A percentile compares a stretch with the other conserved stretches of the same genome.
Conservation (phyloP, 2,113 vertebrate genomes). For the Aythya baeri region DNA sequence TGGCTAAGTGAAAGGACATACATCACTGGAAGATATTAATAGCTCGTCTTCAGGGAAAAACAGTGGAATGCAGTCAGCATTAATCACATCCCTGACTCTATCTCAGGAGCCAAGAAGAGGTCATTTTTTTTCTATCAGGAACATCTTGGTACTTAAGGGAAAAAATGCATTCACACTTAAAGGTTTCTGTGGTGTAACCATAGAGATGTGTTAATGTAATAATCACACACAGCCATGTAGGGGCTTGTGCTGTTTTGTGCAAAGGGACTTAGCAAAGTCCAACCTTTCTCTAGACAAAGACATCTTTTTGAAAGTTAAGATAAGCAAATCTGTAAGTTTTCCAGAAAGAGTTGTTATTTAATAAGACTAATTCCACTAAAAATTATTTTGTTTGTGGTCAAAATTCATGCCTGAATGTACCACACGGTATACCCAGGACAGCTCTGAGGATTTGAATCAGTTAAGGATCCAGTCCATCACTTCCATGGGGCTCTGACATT, state of each 20-base stretch:
- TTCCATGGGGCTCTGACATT: constrained; percentile 41
- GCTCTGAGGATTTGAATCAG: not conserved
- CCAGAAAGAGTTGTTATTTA: not conserved
- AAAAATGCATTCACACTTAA: constrained; percentile 69
- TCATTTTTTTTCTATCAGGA: constrained; percentile 64
- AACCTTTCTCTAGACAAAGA: not conserved
- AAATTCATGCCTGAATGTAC: not conserved
- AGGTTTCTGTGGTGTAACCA: constrained; percentile 69
- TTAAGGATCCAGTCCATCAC: constrained; percentile 6
- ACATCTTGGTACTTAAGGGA: constrained; percentile 68
- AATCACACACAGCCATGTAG: constrained; percentile 62
- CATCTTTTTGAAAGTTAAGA: not conserved
- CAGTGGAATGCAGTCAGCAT: constrained; percentile 49
- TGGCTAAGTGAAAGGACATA: constrained; percentile 60
- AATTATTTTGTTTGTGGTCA: not conserved
- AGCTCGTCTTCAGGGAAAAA: constrained; percentile 62
- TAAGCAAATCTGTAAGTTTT: not conserved
- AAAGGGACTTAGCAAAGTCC: constrained; percentile 26
- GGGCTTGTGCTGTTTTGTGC: constrained; percentile 49
- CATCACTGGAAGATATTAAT: constrained; percentile 65
- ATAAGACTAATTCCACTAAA: not conserved
- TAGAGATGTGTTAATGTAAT: constrained; percentile 73
- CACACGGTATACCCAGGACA: not conserved
- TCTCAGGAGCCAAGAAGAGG: constrained; percentile 59
- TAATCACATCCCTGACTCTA: constrained; percentile 66